phyloP scores from a whole-genome alignment of 2,888 invertebrate species.

The Morpho deidamia region DNA sequence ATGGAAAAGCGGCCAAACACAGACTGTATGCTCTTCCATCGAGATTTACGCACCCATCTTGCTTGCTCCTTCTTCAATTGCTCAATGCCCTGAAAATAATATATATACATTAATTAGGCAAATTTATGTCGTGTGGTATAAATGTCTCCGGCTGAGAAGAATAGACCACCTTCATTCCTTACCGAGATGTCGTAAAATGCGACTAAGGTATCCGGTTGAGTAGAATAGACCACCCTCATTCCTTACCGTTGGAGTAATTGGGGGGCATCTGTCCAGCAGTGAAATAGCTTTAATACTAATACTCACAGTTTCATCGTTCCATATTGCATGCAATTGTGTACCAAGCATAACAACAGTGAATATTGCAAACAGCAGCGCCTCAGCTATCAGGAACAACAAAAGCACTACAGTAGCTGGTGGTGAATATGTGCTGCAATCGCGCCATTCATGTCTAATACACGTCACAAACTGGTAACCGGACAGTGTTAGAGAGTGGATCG shows the following conservation, averaged over 20 bases:
- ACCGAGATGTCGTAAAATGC: no score
- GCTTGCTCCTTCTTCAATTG: conserved; percentile 97
- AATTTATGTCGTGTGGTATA: no score
- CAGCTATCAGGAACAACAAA: conserved; percentile 93
- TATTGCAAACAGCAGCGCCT: conserved; percentile 96
- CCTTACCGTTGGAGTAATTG: no score
- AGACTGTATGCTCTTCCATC: conserved; percentile 96
- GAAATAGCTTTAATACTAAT: neutral
- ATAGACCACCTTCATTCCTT: no score
- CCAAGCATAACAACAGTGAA: conserved; percentile 99
- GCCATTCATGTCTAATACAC: conserved; percentile 96
- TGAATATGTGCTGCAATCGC: conserved; percentile 94
- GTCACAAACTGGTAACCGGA: conserved; percentile 95
- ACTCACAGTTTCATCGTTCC: conserved; percentile 97
- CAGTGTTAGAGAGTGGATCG: conserved; percentile 94
- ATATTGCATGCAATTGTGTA: conserved; percentile 97
- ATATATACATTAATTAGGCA: conserved; percentile 53
- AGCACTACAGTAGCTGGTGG: conserved; percentile 97
- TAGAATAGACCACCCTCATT: no score
- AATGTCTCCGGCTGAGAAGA: no score
- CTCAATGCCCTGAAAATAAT: conserved; percentile 90
- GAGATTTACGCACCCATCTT: conserved; percentile 93
- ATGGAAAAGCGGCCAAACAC: conserved; percentile 98
- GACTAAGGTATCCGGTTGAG: no score
- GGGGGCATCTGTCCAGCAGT: neutral